Conservation (phyloP, 37 sponge, comb jelly and placozoan genomes). For the Oopsacas minuta region DNA sequence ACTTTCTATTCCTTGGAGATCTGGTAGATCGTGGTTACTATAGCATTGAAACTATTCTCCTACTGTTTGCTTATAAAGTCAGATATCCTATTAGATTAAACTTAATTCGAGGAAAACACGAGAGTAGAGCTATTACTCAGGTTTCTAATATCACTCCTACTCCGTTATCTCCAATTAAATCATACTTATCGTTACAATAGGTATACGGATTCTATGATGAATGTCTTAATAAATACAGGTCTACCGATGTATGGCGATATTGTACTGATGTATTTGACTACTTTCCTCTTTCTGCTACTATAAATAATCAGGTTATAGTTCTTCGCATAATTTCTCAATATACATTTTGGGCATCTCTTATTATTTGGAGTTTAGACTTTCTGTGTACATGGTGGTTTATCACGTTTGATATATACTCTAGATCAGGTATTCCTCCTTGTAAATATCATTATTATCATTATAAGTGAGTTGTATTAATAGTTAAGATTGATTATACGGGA, state of each 20-base stretch:
- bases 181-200: too few species aligned
- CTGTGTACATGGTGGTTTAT: constrained; percentile 96
- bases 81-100: constrained; percentile 86
- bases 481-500: constrained; percentile 84
- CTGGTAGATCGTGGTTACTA: constrained; percentile 98
- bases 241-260: constrained; percentile 94
- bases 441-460: neutral
- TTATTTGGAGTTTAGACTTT: constrained; percentile 61
- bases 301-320: constrained; percentile 28
- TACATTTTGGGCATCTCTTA: neutral
- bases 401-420: constrained; percentile 73
- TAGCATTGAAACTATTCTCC: constrained; percentile 95
- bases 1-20: constrained; percentile 96
- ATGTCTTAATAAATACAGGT: constrained; percentile 90
- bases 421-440: constrained; percentile 54
- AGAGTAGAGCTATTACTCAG: constrained; percentile 93
- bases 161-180: too few species aligned
- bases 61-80: constrained; percentile 92
- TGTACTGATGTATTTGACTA: constrained; percentile 99
- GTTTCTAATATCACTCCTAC: too few species aligned
- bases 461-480: constrained; percentile 19
- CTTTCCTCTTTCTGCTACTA: constrained; percentile 88
- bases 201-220: constrained; percentile 99
- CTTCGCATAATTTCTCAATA: neutral
- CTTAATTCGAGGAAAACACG: constrained; percentile 90